phyloP scores from a whole-genome alignment of 2,113 vertebrate genomes.

The Burhinus bistriatus region DNA sequence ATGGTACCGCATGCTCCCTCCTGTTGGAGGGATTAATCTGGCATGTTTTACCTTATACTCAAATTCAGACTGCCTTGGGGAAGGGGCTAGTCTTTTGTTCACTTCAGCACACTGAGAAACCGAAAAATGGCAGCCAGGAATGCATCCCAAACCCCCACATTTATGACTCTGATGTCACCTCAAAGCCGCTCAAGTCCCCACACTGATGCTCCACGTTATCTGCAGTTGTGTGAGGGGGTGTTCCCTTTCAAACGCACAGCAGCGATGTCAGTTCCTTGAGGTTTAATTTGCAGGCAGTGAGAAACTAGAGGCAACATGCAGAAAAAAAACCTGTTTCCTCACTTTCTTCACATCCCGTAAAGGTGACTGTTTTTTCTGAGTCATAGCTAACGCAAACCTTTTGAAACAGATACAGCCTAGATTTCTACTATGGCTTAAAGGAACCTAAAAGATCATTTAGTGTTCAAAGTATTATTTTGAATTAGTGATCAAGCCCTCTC shows the following conservation, averaged over 20 bases:
- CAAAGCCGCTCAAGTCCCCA: accelerated
- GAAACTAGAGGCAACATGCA: not conserved
- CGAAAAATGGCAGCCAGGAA: not conserved
- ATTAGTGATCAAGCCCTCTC: not conserved
- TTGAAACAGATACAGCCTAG: not conserved
- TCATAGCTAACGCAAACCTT: not conserved
- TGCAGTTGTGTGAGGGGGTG: not conserved
- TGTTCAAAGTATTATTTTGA: not conserved
- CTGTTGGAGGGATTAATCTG: not conserved
- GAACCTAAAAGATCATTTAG: not conserved
- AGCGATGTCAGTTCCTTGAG: not conserved
- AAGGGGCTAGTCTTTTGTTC: not conserved
- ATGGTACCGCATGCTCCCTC: not conserved
- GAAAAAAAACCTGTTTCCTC: not conserved
- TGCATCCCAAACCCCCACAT: not conserved
- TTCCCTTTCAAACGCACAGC: accelerated
- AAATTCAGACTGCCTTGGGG: not conserved
- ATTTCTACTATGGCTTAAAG: not conserved
- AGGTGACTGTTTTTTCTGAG: not conserved
- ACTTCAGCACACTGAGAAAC: not conserved
- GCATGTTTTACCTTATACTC: not conserved
- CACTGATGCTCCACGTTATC: not conserved
- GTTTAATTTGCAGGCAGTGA: not conserved
- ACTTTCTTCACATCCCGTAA: not conserved
- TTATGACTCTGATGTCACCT: not conserved